Base-by-base conservation (phyloP, 2,797 vertebrate species). In the Semotilus atromaculatus region DNA sequence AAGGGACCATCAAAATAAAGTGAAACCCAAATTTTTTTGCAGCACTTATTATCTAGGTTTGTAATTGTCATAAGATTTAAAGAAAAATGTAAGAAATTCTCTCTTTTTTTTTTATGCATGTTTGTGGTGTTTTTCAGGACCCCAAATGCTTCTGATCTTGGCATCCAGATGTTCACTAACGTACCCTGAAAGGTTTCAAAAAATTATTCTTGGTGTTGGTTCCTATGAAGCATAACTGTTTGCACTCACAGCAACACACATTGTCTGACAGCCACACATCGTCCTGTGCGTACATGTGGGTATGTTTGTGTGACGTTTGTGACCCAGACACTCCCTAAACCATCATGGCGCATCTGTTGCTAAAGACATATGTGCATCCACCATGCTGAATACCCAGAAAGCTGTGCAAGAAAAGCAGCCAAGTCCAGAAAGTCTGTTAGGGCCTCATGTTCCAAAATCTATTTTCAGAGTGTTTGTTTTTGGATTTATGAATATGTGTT, bases 281-380 rank as follows among this genome's bases (percentile, higher is more conserved):
- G 36, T 6, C 48, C 58, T 81, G 58, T 81, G 70, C n/a, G 40
- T 73, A 13, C 38, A 43, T 58, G 78, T 67, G 80, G 14, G 23
- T 62, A 58, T 73, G 66, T 72, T 76, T 73, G 55, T 66, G 55
- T 74, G 58, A 74, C 29, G 7, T 38, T 29, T 34, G 48, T 85
- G 67, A 79, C 66, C 74, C 58, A 77, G 76, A 55, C 23, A 18
- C 4, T 55, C 68, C n/a, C 64, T 55, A 48, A 79, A 81, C 62
- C 60, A 5, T 62, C 51, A 62, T 16, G 55, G 53, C 43, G n/a
- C 79, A 73, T 87, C 82, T 81, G 74, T 58, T 51, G 23, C 26
- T 55, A 51, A 67, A 58, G 74, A 78, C 83, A 68, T 76, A 88
- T 62, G 67, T 55, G 13, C 36, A 78, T 80, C 64, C 60, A 83